These are phyloP conservation scores for Drosophila auraria DNA, from an alignment of 1,140 invertebrate species.

Conservation along the genomic window DNA sequence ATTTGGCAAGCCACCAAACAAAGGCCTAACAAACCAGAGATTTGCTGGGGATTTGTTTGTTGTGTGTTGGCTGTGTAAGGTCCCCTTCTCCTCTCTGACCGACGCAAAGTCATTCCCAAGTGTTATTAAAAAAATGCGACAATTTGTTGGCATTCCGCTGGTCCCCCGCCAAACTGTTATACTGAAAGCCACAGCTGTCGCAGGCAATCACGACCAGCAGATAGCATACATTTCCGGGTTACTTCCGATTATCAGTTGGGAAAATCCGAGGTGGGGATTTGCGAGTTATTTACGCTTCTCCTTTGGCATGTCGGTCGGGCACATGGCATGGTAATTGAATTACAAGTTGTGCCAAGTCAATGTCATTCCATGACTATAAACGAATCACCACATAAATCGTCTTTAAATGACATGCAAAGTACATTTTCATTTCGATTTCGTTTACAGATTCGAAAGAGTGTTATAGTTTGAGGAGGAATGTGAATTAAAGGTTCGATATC, in stretches of 20 bases:
- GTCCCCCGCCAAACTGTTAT: background rate
- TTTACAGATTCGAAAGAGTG: background rate
- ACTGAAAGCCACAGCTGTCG: conserved; percentile 37
- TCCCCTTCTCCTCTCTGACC: background rate
- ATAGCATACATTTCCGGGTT: conserved; percentile 51
- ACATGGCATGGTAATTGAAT: conserved; percentile 60
- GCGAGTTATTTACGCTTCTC: background rate
- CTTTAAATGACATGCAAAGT: conserved; percentile 54
- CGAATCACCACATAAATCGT: conserved; percentile 46
- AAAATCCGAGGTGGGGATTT: no score
- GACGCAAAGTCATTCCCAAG: conserved; percentile 30
- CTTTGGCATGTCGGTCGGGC: conserved; percentile 24
- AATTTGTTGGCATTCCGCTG: conserved; percentile 37
- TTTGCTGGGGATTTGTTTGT: conserved; percentile 54
- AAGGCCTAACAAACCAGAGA: conserved; percentile 43
- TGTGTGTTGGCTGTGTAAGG: conserved; percentile 15
- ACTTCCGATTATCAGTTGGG: conserved; percentile 30
- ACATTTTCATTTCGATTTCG: conserved; percentile 13
- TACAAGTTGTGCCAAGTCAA: conserved; percentile 57
- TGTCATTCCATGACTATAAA: conserved; percentile 34
- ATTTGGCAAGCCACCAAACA: conserved; percentile 60
- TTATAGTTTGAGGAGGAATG: background rate
- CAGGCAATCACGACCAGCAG: conserved; percentile 23
- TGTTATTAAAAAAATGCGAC: conserved; percentile 47
- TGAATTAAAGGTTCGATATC: background rate